phyloP scores from a whole-genome alignment of 2,113 vertebrate species.

The Lepus timidus region DNA sequence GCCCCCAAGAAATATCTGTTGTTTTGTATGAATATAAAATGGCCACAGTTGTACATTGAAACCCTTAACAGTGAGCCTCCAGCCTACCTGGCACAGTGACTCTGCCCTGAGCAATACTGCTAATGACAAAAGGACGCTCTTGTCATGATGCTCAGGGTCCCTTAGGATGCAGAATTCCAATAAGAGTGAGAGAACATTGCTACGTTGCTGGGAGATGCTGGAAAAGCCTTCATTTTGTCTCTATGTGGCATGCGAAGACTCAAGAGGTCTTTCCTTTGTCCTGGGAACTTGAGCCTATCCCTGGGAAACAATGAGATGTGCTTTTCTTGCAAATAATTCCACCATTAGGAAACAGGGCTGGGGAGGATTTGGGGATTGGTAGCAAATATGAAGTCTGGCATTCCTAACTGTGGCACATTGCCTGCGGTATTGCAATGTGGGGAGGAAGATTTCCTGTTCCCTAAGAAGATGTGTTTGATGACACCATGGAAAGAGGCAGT shows the following conservation, averaged over 20 bases:
- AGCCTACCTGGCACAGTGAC: rapidly evolving
- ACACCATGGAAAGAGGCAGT: too few relatives aligned
- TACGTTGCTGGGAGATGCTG: too few relatives aligned
- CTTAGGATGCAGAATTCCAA: background rate
- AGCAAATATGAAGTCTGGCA: too few relatives aligned
- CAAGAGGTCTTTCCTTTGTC: background rate
- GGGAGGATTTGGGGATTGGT: too few relatives aligned
- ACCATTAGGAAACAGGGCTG: background rate
- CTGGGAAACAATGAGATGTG: background rate
- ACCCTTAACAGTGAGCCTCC: rapidly evolving
- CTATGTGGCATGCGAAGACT: background rate
- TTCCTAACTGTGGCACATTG: rapidly evolving
- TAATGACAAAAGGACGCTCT: rapidly evolving
- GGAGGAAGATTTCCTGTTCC: too few relatives aligned
- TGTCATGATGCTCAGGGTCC: background rate
- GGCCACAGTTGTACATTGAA: background rate
- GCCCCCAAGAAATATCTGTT: background rate
- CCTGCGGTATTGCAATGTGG: rapidly evolving
- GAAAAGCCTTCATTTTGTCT: background rate
- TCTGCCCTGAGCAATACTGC: rapidly evolving
- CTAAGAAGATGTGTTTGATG: too few relatives aligned
- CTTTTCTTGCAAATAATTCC: background rate
- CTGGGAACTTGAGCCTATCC: background rate
- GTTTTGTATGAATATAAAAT: background rate
- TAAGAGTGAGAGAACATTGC: background rate